Percentiles rank a stretch among this genome's conserved stretches.
Conservation (phyloP, 2,113 vertebrate genomes). For the Thermophis baileyi region DNA sequence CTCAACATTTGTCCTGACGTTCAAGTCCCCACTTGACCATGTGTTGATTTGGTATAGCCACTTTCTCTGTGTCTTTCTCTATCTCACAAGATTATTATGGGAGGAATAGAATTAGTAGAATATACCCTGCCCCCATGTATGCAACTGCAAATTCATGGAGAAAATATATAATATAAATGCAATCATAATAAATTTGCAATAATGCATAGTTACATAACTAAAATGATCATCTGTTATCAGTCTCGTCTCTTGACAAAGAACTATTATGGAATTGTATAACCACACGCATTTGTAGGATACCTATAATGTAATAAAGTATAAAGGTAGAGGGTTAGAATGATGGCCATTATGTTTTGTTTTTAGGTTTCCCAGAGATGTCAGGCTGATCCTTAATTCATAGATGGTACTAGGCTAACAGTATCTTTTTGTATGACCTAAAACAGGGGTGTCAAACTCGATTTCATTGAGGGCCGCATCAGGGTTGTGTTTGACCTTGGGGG, state of each 20-base stretch:
- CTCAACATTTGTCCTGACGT: not conserved
- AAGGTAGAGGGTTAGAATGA: not conserved
- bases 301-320: too few species aligned
- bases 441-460: too few species aligned
- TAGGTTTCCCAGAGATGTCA: not conserved
- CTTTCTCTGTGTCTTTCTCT: not conserved
- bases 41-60: not conserved
- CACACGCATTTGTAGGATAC: not conserved
- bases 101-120: not conserved
- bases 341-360: not conserved
- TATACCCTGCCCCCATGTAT: not conserved
- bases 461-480: too few species aligned
- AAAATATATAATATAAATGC: not conserved
- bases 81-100: not conserved
- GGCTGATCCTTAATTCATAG: not conserved
- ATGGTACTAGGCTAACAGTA: not conserved
- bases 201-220: not conserved
- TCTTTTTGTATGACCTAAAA: not conserved
- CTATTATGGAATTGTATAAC: not conserved
- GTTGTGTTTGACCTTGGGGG: too few species aligned
- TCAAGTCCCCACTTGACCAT: not conserved
- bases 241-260: not conserved
- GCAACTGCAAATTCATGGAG: not conserved
- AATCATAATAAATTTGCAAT: not conserved
- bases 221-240: not conserved